These are phyloP conservation scores for Nesoenas mayeri DNA, from an alignment of 2,113 vertebrate genomes.

Conservation along the genomic window DNA sequence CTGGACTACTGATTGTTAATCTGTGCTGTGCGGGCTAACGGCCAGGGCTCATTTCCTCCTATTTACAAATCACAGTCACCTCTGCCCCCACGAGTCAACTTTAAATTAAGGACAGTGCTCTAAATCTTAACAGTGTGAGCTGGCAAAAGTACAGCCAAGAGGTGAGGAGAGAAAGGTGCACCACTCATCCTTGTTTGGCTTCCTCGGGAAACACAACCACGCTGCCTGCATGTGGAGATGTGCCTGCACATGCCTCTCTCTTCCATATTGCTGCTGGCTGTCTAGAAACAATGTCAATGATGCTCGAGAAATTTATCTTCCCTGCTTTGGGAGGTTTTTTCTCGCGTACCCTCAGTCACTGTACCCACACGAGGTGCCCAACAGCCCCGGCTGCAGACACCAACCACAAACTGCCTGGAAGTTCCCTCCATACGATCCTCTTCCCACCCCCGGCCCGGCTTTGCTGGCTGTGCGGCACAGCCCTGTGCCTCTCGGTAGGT, in stretches of 20 bases:
- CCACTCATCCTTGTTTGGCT: background rate
- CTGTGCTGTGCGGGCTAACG: background rate
- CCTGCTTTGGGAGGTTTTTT: background rate
- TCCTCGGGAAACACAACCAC: background rate
- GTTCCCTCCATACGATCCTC: background rate
- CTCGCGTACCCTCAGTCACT: background rate
- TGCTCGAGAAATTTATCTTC: background rate
- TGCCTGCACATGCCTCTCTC: accelerated
- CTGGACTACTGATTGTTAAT: background rate
- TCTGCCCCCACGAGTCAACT: background rate
- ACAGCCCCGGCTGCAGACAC: background rate
- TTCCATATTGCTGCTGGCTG: background rate
- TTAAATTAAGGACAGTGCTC: background rate
- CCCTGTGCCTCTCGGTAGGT: background rate
- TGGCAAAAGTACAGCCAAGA: background rate
- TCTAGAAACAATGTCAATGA: background rate
- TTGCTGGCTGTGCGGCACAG: background rate
- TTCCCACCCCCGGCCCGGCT: background rate
- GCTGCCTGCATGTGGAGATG: background rate
- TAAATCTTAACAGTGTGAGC: background rate
- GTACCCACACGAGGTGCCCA: background rate
- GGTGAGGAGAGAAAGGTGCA: background rate
- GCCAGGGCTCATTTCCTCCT: conserved; percentile 16
- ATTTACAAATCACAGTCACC: conserved; percentile 18
- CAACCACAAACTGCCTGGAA: background rate